Base-by-base conservation (phyloP, 2,888 invertebrate species). In the Sinhomidia bicolor region DNA sequence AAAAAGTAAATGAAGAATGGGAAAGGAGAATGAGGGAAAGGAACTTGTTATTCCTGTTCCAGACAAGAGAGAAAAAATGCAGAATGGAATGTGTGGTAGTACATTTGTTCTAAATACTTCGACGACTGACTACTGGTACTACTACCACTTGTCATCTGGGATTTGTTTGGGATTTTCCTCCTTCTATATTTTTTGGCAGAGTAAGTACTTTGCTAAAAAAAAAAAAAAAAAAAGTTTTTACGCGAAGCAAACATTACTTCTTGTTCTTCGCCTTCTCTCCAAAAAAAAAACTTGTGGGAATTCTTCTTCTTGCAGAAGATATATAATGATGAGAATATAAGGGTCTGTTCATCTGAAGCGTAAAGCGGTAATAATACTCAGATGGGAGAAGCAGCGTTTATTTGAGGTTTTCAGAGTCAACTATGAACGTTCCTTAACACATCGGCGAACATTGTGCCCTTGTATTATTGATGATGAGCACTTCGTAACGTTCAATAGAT, bases 121-220 rank as follows among this genome's bases (percentile, higher is more conserved):
- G n/a, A n/a, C n/a, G n/a, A n/a, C n/a, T n/a, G n/a, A n/a, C n/a
- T n/a, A n/a, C n/a, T n/a, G 51, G 51, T 51, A 51, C 1, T 65
- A 3, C 57, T 14, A 9, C n/a, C 41, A 68, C 68, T 68, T 68
- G 68, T 68, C 68, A 68, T 68, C 68, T 36, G 68, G 68, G 68
- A 68, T 68, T 68, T 68, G 68, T 41, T 62, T 68, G 68, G 68
- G 36, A 41, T 41, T 68, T 41, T 68, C 68, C 9, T 20, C 10
- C 20, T 32, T 65, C 9, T 41, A 9, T 4, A 4, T 60, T 20
- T 68, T 68, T 68, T 36, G 68, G 20, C 41, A 68, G 12, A 62
- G 62, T 62, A 41, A 68, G 68, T 36, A 41, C 68, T 68, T 62
- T 68, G 68, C 68, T 41, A 68, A 68, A 68, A 68, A 41, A n/a